Base-by-base conservation (phyloP, 2,113 vertebrate genomes). In the Nyctibius bracteatus region DNA sequence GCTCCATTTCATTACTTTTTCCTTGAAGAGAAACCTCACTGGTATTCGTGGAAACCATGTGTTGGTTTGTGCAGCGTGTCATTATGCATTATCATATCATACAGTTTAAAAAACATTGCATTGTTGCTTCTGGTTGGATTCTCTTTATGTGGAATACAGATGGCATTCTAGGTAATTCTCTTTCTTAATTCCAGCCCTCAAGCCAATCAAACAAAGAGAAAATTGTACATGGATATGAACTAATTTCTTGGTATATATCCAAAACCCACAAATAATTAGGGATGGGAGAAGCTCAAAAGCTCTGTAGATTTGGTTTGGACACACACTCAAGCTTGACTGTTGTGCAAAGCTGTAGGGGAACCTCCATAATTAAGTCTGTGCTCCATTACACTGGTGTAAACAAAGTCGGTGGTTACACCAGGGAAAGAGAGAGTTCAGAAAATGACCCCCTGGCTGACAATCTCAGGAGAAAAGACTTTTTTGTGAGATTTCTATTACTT, bases 1-100 rank as follows among this genome's bases (percentile, higher is more conserved):
- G 97, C 97, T 97, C 97, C 97, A 96, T 98, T 98, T 98, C 97
- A 97, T 95, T 97, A 97, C 93, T 97, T 97, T 98, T 98, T 97
- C 96, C 95, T 97, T 96, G 94, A 95, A 97, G 79, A 95, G 84
- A 98, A 98, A 97, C 92, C 97, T 98, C 95, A 91, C 94, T 92
- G 78, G 92, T 95, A 96, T 95, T 96, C 78, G 82, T 90, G 88
- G 94, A 87, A 71, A 91, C 87, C 92, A 77, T 96, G 94, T 86
- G 91, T 86, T 22, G 22, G 89, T 82, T 93, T 91, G 90, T 91
- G 88, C 82, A 95, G 87, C 1, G 2, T 94, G 88, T 96, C 94
- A 92, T 95, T 94, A 94, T 91, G 68, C 59, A 97, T 97, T 96
- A 96, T 89, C 90, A 90, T 96, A 94, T 90, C 92, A 80, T 80